Evolutionary conservation across 2,113 vertebrate genomes (phyloP).

Genomic region (Chaetodon auriga): DNA sequence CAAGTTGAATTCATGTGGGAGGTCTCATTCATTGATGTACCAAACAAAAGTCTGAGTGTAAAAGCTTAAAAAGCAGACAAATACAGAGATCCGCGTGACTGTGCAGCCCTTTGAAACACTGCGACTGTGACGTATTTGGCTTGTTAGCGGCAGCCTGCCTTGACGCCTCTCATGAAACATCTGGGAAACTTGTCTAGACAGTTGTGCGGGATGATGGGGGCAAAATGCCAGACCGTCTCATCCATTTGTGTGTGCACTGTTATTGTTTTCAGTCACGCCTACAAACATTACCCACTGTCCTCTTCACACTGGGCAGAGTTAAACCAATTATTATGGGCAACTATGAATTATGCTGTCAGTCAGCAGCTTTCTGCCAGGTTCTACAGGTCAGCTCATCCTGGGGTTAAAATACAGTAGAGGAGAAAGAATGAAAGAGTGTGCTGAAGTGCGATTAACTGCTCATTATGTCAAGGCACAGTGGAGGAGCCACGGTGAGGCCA

Average conservation of each 20-base stretch:
- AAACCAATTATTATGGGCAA: constrained; percentile 76
- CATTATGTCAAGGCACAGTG: constrained; percentile 74
- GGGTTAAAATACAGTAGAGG: constrained; percentile 65
- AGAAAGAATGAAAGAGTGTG: constrained; percentile 53
- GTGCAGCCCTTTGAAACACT: constrained; percentile 11
- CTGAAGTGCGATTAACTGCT: constrained; percentile 75
- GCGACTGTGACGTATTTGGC: background rate
- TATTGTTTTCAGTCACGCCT: constrained; percentile 51
- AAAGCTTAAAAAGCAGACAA: constrained; percentile 31
- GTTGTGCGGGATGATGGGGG: constrained; percentile 19
- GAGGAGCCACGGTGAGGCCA: constrained; percentile 62
- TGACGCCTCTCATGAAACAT: constrained; percentile 40
- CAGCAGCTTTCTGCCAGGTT: constrained; percentile 72
- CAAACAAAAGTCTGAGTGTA: constrained; percentile 43
- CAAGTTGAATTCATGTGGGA: constrained; percentile 66
- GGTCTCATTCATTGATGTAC: constrained; percentile 46
- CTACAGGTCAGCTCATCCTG: constrained; percentile 71
- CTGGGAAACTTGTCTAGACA: constrained; percentile 37
- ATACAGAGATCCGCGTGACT: constrained; percentile 19
- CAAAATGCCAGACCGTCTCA: constrained; percentile 8
- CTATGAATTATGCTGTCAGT: constrained; percentile 80
- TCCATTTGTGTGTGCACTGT: constrained; percentile 23
- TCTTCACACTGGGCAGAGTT: constrained; percentile 52
- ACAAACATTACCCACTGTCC: constrained; percentile 51
- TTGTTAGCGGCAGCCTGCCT: constrained; percentile 33